Conservation (phyloP, 2,797 vertebrate species). For the Squalus acanthias region DNA sequence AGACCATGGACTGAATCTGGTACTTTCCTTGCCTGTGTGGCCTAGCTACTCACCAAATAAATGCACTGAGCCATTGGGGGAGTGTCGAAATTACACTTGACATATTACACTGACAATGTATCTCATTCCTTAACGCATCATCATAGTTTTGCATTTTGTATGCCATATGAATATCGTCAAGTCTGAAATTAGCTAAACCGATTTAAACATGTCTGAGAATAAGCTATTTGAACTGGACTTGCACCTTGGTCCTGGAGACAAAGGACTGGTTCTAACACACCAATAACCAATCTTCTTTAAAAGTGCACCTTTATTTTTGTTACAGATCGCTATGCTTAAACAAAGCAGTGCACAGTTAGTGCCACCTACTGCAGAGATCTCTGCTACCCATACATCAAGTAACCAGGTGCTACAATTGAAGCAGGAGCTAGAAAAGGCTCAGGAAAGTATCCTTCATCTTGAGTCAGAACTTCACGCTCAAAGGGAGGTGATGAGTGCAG, state of each 20-base stretch:
- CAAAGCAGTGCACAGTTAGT: slow-evolving; percentile 68
- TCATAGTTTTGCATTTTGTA: background rate
- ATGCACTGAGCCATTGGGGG: background rate
- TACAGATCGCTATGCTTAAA: slow-evolving; percentile 65
- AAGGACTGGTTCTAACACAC: background rate
- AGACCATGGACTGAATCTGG: background rate
- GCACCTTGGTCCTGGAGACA: background rate
- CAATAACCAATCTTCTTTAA: background rate
- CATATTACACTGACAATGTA: background rate
- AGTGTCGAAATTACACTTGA: background rate
- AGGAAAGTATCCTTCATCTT: slow-evolving; percentile 52
- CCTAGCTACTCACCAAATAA: background rate
- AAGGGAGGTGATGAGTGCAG: slow-evolving; percentile 59
- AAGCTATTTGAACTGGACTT: background rate
- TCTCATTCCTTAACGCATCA: background rate
- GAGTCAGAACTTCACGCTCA: slow-evolving; percentile 59
- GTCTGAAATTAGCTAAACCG: background rate
- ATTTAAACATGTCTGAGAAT: background rate
- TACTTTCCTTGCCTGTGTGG: background rate
- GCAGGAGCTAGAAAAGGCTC: slow-evolving; percentile 61
- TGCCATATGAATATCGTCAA: background rate
- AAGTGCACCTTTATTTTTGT: background rate
- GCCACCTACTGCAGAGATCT: slow-evolving; percentile 60
- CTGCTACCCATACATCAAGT: slow-evolving; percentile 59
- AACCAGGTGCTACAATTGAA: slow-evolving; percentile 60